Conservation (phyloP, 2,888 invertebrate species). For the Cantharis flavilabris region DNA sequence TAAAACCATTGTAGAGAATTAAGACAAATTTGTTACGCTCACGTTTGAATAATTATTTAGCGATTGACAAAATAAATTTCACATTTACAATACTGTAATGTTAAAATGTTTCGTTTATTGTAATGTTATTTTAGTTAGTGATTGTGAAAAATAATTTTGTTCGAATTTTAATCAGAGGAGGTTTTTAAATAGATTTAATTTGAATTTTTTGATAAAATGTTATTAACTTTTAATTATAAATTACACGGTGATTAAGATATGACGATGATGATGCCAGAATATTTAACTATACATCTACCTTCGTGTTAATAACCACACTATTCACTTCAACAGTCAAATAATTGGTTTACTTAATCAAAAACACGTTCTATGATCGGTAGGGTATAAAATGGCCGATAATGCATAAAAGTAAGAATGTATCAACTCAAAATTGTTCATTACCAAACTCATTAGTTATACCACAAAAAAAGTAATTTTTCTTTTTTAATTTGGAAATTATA, state of each 20-base stretch:
- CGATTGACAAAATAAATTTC: not conserved
- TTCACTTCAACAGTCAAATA: slow-evolving; percentile 33
- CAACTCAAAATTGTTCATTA: slow-evolving; percentile 12
- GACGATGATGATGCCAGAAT: slow-evolving; percentile 18
- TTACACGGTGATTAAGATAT: not conserved
- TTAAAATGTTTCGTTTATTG: not conserved
- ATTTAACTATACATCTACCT: slow-evolving; percentile 21
- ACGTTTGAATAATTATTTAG: not conserved
- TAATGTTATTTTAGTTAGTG: not conserved
- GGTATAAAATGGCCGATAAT: slow-evolving; percentile 23
- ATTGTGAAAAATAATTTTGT: not conserved
- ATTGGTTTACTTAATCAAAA: slow-evolving; percentile 43
- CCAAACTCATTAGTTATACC: slow-evolving; percentile 3
- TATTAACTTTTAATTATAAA: not conserved
- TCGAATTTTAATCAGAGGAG: not conserved
- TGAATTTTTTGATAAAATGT: not conserved
- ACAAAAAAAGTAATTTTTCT: not conserved
- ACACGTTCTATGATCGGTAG: slow-evolving; percentile 35
- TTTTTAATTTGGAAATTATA: not conserved
- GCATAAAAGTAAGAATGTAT: slow-evolving; percentile 24
- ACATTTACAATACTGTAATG: not conserved
- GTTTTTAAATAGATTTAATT: not conserved
- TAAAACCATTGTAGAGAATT: not conserved
- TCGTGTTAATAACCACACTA: slow-evolving; percentile 26
- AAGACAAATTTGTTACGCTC: not conserved